Conservation (phyloP, 1,140 invertebrate genomes). For the Megalopta genalis region DNA sequence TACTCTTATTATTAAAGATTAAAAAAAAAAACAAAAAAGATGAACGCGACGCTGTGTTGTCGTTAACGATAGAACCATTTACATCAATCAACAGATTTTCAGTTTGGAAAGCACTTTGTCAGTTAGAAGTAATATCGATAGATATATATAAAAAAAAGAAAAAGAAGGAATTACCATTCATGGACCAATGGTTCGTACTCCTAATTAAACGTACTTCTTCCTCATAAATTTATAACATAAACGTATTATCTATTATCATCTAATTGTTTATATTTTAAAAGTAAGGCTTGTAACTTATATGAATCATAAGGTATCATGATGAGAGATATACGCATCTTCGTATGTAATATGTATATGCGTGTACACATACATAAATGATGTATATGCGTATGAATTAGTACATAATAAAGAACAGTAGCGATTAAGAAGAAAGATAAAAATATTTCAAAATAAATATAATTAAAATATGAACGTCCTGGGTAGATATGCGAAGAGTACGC, state of each 20-base stretch:
- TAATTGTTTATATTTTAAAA: constrained; percentile 63
- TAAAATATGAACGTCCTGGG: constrained; percentile 75
- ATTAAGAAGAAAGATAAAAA: constrained; percentile 69
- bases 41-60: constrained; percentile 38
- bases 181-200: constrained; percentile 58
- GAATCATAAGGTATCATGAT: constrained; percentile 37
- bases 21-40: too few relatives aligned
- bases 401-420: constrained; percentile 53
- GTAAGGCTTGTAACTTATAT: constrained; percentile 64
- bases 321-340: constrained; percentile 27
- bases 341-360: constrained; percentile 52
- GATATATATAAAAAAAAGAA: constrained; percentile 4
- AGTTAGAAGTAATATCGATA: constrained; percentile 36
- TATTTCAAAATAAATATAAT: constrained; percentile 73
- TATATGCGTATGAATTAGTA: constrained; percentile 46
- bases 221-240: constrained; percentile 58
- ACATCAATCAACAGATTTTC: constrained; percentile 38
- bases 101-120: constrained; percentile 41
- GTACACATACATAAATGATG: constrained; percentile 43
- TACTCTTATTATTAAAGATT: constrained; percentile 45
- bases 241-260: constrained; percentile 62
- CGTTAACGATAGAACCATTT: constrained; percentile 43
- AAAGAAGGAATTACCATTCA: constrained; percentile 44
- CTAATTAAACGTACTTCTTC: constrained; percentile 62
- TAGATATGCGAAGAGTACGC: constrained; percentile 65